These are phyloP conservation scores for Holacanthella duospinosa DNA, from an alignment of 2,888 invertebrate genomes.

Conservation along the genomic window DNA sequence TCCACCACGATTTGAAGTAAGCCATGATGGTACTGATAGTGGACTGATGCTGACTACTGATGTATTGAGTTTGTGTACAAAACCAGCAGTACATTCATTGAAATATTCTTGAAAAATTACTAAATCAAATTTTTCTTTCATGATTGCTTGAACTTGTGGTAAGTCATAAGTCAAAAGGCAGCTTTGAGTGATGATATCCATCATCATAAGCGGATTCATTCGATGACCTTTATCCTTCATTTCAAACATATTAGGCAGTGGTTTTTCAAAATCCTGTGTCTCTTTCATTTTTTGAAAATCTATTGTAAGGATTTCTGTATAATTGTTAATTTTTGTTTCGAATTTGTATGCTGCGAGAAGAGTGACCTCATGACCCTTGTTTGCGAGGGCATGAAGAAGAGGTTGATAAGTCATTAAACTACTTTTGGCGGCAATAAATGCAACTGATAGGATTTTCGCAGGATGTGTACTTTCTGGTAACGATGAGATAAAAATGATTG, in stretches of 20 bases:
- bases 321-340: not conserved
- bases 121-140: constrained; percentile 19
- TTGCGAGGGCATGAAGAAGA: constrained; percentile 46
- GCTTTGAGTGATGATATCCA: too few species aligned
- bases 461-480: too few species aligned
- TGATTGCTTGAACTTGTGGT: constrained; percentile 10
- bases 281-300: not conserved
- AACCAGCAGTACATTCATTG: constrained; percentile 16
- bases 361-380: constrained; percentile 48
- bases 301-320: not conserved
- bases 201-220: not conserved
- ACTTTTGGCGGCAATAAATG: constrained; percentile 22
- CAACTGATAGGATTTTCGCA: constrained; percentile 23
- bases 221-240: not conserved
- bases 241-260: not conserved
- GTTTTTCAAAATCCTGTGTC: too few species aligned
- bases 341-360: constrained; percentile 43
- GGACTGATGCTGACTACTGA: constrained; percentile 7
- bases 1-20: not conserved
- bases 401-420: constrained; percentile 33
- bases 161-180: not conserved
- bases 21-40: not conserved
- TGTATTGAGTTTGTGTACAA: constrained; percentile 11
- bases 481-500: too few species aligned
- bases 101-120: constrained; percentile 9